Percentiles rank a stretch among this genome's conserved stretches.
These are phyloP conservation scores for Furnarius figulus DNA, from an alignment of 2,113 vertebrate genomes.

Conservation along the genomic window DNA sequence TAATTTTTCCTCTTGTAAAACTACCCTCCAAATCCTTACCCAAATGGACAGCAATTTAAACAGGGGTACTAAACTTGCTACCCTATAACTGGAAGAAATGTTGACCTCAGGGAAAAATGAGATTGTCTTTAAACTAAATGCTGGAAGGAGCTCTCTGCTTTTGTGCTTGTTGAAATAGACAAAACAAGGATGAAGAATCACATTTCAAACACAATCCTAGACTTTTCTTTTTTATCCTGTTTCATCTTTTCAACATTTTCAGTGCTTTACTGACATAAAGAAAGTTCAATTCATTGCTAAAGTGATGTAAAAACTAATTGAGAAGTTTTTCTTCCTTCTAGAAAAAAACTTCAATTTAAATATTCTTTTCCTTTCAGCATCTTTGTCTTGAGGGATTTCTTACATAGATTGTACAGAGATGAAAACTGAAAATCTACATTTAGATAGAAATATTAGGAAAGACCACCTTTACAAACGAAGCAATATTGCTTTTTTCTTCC, in stretches of 20 bases:
- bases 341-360: conserved; percentile 3
- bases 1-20: background rate
- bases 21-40: background rate
- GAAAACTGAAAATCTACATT: conserved; percentile 56
- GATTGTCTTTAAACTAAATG: background rate
- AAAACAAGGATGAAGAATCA: background rate
- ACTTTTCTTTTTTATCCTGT: background rate
- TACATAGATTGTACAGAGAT: background rate
- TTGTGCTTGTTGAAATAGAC: background rate
- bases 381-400: background rate
- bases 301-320: background rate
- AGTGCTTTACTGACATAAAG: background rate
- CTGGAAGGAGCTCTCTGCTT: background rate
- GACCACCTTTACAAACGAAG: background rate
- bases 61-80: background rate
- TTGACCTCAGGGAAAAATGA: background rate
- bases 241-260: conserved; percentile 24
- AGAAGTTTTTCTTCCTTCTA: conserved; percentile 6
- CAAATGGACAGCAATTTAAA: background rate
- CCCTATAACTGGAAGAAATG: background rate
- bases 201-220: background rate
- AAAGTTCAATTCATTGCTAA: background rate
- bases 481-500: background rate
- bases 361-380: background rate
- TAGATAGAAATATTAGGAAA: conserved; percentile 40